These are phyloP conservation scores for Hemibagrus wyckioides DNA, from an alignment of 2,113 vertebrate genomes.

Conservation along the genomic window DNA sequence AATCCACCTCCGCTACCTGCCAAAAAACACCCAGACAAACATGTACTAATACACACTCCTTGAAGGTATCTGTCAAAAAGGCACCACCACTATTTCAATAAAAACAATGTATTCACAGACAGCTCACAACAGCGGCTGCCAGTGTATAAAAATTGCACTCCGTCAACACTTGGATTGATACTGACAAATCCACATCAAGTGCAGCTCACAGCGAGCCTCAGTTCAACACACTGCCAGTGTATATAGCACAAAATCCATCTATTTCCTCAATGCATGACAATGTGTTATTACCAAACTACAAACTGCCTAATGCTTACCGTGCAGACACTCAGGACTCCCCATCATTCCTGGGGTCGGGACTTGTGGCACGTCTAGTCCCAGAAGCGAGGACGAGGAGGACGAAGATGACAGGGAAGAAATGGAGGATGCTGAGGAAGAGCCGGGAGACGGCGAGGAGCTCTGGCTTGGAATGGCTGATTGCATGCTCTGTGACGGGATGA, in stretches of 20 bases:
- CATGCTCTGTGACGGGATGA: conserved; percentile 77
- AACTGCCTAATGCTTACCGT: conserved; percentile 67
- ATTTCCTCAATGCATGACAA: background rate
- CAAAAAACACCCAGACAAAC: background rate
- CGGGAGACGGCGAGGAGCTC: conserved; percentile 76
- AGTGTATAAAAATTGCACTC: background rate
- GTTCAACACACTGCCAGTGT: background rate
- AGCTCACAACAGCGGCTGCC: background rate
- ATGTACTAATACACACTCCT: background rate
- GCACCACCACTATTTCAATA: background rate
- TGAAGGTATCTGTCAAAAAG: background rate
- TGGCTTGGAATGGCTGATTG: conserved; percentile 77
- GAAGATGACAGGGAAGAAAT: conserved; percentile 76
- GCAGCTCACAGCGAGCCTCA: background rate
- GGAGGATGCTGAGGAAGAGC: conserved; percentile 68
- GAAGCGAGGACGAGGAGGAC: conserved; percentile 74
- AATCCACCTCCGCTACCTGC: background rate
- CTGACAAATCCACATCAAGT: background rate
- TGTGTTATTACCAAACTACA: background rate
- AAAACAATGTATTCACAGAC: background rate
- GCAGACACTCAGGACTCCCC: conserved; percentile 73
- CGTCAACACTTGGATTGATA: background rate
- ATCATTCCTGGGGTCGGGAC: conserved; percentile 66
- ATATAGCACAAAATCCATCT: background rate
- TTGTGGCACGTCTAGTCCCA: conserved; percentile 73